A percentile compares a stretch with the other conserved stretches of the same genome.
Conservation (phyloP, 2,888 invertebrate species). For the Coenonympha arcania region DNA sequence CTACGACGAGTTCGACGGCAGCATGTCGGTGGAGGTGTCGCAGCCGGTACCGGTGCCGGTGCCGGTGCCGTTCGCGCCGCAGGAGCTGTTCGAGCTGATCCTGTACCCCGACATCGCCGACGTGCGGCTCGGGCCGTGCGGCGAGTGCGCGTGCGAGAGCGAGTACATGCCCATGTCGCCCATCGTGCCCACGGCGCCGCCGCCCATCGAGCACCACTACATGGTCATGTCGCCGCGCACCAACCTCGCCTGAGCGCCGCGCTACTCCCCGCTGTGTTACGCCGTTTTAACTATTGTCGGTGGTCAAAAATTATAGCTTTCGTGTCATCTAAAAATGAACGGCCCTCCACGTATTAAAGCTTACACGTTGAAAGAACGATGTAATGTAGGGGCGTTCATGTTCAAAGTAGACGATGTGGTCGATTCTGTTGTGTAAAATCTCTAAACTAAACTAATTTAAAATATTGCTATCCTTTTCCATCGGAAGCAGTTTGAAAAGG, state of each 20-base stretch:
- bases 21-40: constrained; percentile 50
- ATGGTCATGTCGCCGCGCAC: constrained; percentile 63
- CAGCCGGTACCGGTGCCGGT: constrained; percentile 47
- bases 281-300: no score
- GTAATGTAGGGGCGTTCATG: no score
- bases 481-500: no score
- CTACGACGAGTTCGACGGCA: constrained; percentile 40
- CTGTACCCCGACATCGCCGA: constrained; percentile 44
- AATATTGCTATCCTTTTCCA: no score
- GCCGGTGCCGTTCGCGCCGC: constrained; percentile 38
- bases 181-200: constrained; percentile 48
- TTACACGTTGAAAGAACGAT: no score
- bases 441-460: no score
- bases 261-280: constrained; percentile 18
- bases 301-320: no score
- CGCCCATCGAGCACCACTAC: constrained; percentile 57
- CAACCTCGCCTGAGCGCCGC: constrained; percentile 48
- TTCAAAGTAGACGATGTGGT: no score
- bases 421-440: no score
- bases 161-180: constrained; percentile 68
- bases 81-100: constrained; percentile 59
- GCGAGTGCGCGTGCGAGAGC: constrained; percentile 37
- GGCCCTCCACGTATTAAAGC: no score
- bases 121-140: constrained; percentile 37
- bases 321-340: no score